These are phyloP conservation scores for Acanthosepion pharaonis DNA, from an alignment of 2,888 invertebrate genomes.

Conservation along the genomic window DNA sequence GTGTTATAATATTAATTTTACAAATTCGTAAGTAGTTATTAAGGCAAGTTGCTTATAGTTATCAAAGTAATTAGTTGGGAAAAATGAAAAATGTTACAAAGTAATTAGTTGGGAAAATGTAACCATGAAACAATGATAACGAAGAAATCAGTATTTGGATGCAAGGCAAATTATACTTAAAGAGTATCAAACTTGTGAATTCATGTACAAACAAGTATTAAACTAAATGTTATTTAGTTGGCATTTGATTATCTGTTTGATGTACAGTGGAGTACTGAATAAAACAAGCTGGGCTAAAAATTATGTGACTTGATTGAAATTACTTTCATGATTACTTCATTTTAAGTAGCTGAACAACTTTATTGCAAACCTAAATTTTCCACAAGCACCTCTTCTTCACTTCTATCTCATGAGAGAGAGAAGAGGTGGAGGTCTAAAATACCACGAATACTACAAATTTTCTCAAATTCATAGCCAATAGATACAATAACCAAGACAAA, in stretches of 20 bases:
- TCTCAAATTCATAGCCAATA: too few species aligned
- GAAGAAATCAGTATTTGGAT: background rate
- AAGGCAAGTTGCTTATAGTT: too few species aligned
- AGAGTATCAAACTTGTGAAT: background rate
- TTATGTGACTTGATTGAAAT: constrained; percentile 15
- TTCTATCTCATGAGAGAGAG: background rate
- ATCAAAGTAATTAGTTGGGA: background rate
- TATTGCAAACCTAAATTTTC: background rate
- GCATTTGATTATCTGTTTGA: constrained; percentile 2
- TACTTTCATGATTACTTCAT: background rate
- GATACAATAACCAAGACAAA: too few species aligned
- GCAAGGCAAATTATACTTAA: background rate
- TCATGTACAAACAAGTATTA: background rate
- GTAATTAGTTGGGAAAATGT: background rate
- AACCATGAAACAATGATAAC: background rate
- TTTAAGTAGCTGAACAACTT: constrained; percentile 9
- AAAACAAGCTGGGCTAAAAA: background rate
- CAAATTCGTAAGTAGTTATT: too few species aligned
- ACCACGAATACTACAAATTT: too few species aligned
- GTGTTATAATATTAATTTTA: too few species aligned
- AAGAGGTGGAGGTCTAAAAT: too few species aligned
- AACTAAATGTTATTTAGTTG: background rate
- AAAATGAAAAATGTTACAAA: background rate
- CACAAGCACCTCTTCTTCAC: background rate
- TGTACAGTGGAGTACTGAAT: background rate